These are phyloP conservation scores for Zosterops pallidus DNA, from an alignment of 2,113 vertebrate genomes.

Conservation along the genomic window DNA sequence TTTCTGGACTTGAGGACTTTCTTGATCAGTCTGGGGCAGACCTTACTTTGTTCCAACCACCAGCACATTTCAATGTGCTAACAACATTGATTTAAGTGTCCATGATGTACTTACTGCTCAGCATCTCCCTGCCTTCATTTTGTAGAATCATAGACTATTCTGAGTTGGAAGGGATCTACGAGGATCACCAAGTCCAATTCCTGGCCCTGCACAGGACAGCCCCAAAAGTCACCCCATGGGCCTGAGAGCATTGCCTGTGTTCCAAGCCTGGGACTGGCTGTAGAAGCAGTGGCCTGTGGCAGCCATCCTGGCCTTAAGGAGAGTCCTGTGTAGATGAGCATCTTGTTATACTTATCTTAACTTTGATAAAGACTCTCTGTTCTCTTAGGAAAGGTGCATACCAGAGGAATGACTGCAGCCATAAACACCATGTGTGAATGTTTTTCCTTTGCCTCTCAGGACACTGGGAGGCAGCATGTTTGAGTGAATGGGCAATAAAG, in stretches of 20 bases:
- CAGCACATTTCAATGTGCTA: rapidly evolving
- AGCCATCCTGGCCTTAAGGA: not conserved
- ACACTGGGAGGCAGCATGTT: rapidly evolving
- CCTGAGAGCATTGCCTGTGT: rapidly evolving
- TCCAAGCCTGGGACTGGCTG: not conserved
- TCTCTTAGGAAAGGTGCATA: not conserved
- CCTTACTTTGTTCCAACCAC: not conserved
- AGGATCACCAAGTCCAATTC: not conserved
- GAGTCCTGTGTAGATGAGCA: not conserved
- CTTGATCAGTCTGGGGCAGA: not conserved
- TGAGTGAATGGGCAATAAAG: not conserved
- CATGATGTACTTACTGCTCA: not conserved
- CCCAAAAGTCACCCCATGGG: not conserved
- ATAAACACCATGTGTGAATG: not conserved
- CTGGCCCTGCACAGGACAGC: not conserved
- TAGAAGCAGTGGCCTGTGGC: not conserved
- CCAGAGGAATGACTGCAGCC: not conserved
- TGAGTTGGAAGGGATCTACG: not conserved
- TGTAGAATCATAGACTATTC: rapidly evolving
- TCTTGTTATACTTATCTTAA: not conserved
- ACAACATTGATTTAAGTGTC: rapidly evolving
- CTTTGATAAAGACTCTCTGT: not conserved
- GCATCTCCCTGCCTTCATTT: not conserved
- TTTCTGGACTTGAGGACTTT: not conserved
- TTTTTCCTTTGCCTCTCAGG: not conserved